Evolutionary conservation across 1,140 invertebrate genomes (phyloP).

Genomic region (Cardiocondyla obscurior): DNA sequence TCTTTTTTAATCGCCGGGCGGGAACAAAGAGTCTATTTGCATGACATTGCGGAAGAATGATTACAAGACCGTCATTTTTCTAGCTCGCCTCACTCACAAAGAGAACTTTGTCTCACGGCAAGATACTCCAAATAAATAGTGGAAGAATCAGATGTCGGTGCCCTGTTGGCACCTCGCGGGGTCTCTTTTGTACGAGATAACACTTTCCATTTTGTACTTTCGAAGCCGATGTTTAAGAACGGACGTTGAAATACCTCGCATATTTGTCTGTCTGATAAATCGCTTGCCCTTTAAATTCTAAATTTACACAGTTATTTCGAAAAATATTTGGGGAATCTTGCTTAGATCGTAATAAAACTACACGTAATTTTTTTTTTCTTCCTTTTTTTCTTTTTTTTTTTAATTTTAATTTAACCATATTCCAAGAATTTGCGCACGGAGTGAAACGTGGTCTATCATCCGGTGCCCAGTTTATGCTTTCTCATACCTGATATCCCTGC

Average conservation of each 20-base stretch:
- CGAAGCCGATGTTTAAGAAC: neutral
- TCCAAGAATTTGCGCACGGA: neutral
- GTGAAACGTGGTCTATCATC: neutral
- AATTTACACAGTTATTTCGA: neutral
- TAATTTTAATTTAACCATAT: too few species aligned
- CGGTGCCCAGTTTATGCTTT: neutral
- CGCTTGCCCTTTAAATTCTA: neutral
- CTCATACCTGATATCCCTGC: constrained; percentile 1
- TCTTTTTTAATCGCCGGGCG: neutral
- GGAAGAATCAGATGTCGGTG: constrained; percentile 35
- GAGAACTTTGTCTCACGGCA: constrained; percentile 1
- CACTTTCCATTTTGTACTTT: neutral
- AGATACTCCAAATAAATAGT: constrained; percentile 40
- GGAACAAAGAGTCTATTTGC: constrained; percentile 39
- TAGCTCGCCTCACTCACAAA: neutral
- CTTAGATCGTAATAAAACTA: neutral
- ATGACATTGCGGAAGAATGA: constrained; percentile 8
- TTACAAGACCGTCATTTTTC: constrained; percentile 24
- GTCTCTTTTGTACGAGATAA: constrained; percentile 26
- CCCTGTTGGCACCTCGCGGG: constrained; percentile 29
- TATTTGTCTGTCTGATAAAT: neutral
- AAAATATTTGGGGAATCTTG: neutral
- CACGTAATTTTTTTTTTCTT: neutral
- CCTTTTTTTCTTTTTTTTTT: too few species aligned
- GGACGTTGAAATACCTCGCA: neutral